These are phyloP conservation scores for Mus musculus DNA, from an alignment of 2,113 vertebrate species.

Conservation along the genomic window DNA sequence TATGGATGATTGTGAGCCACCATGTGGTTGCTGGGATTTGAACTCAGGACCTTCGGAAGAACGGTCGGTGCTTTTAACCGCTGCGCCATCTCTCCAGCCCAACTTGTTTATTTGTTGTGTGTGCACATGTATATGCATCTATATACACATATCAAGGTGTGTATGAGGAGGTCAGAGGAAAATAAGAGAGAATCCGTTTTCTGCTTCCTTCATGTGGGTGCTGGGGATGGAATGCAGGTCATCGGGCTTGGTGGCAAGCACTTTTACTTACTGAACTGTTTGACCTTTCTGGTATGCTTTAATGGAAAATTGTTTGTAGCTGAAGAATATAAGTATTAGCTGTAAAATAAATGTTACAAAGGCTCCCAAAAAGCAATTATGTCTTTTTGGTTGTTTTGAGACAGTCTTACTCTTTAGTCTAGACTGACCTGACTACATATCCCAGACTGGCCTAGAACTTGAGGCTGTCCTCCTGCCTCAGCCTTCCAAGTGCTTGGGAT, in stretches of 20 bases:
- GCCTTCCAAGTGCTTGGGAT: not conserved
- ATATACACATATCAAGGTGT: not conserved
- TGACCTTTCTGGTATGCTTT: not conserved
- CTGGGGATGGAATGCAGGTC: not conserved
- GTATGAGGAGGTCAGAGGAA: not conserved
- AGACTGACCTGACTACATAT: not conserved
- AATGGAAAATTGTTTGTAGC: not conserved
- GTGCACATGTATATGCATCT: not conserved
- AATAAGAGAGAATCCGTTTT: not conserved
- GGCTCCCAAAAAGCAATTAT: not conserved
- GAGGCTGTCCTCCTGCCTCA: not conserved
- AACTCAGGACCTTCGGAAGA: too few relatives aligned
- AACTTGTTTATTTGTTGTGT: not conserved
- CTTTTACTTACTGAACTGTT: not conserved
- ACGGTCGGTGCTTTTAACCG: too few relatives aligned
- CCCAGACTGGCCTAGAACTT: not conserved
- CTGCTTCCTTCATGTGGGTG: not conserved
- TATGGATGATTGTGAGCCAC: too few relatives aligned
- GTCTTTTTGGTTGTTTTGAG: not conserved
- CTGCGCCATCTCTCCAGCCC: too few relatives aligned
- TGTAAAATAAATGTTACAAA: not conserved
- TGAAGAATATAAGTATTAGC: slow-evolving; percentile 27
- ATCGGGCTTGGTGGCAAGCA: not conserved
- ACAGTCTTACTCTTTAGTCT: not conserved
- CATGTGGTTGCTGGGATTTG: too few relatives aligned